These are phyloP conservation scores for Arrhamphus sclerolepis DNA, from an alignment of 2,797 vertebrate genomes.

Conservation along the genomic window DNA sequence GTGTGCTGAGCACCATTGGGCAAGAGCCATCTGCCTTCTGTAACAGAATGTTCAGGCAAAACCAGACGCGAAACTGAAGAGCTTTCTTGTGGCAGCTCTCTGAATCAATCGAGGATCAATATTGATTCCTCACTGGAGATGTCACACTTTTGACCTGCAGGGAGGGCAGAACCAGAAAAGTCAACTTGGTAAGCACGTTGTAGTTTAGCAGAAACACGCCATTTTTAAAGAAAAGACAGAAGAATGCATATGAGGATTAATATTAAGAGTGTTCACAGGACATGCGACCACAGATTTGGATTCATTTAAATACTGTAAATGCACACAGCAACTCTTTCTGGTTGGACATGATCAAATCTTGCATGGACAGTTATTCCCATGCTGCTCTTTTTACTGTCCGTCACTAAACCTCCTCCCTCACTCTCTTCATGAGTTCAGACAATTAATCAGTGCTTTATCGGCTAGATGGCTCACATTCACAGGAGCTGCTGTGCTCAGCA, in stretches of 20 bases:
- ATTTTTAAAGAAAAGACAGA: neutral
- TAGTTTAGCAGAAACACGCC: slow-evolving; percentile 17
- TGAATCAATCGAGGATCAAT: slow-evolving; percentile 68
- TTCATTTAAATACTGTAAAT: slow-evolving; percentile 5
- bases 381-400: slow-evolving; percentile 26
- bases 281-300: slow-evolving; percentile 17
- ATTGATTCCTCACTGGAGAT: slow-evolving; percentile 73
- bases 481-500: slow-evolving; percentile 70
- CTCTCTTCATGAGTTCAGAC: slow-evolving; percentile 55
- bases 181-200: neutral
- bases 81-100: slow-evolving; percentile 43
- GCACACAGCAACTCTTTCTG: slow-evolving; percentile 12
- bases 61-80: slow-evolving; percentile 13
- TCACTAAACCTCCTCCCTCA: slow-evolving; percentile 35
- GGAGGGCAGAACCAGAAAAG: slow-evolving; percentile 7
- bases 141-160: slow-evolving; percentile 48
- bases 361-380: slow-evolving; percentile 30
- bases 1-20: slow-evolving; percentile 33
- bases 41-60: slow-evolving; percentile 19
- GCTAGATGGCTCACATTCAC: slow-evolving; percentile 55
- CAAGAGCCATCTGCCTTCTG: slow-evolving; percentile 62
- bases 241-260: too few relatives aligned
- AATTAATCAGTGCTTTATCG: slow-evolving; percentile 73
- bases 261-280: too few relatives aligned
- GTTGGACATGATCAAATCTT: slow-evolving; percentile 40